Evolutionary conservation across 2,888 invertebrate genomes (phyloP).

Genomic region (Stegana nigrithorax): DNA sequence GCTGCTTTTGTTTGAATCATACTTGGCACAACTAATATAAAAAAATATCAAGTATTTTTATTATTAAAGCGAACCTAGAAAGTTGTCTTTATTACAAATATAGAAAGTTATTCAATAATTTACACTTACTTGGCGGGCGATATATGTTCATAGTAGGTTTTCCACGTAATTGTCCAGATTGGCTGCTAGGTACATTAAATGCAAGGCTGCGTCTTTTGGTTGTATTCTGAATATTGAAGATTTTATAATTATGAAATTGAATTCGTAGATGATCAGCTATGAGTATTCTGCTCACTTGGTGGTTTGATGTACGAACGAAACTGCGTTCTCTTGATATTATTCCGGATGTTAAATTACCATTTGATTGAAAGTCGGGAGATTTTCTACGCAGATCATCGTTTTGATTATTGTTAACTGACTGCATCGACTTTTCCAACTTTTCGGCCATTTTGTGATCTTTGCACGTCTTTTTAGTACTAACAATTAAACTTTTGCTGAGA

Average conservation of each 20-base stretch:
- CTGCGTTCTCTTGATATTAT: conserved; percentile 78
- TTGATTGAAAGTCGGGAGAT: conserved; percentile 66
- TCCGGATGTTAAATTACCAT: conserved; percentile 52
- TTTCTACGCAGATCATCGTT: conserved; percentile 58
- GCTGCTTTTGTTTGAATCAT: background rate
- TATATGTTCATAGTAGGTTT: conserved; percentile 91
- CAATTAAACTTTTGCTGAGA: background rate
- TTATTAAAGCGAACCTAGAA: background rate
- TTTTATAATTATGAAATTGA: background rate
- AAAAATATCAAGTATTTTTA: background rate
- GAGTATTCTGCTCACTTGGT: conserved; percentile 71
- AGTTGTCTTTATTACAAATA: background rate
- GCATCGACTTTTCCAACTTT: conserved; percentile 59
- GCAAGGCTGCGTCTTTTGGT: conserved; percentile 81
- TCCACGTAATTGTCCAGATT: conserved; percentile 69
- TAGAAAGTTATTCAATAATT: background rate
- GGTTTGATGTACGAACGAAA: conserved; percentile 74
- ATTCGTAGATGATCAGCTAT: no score
- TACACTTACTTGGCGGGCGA: conserved; percentile 83
- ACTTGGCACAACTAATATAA: no score
- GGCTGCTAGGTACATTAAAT: conserved; percentile 71
- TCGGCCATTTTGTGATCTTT: conserved; percentile 66
- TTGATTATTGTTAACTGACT: background rate
- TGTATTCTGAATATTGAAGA: conserved; percentile 69
- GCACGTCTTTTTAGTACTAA: background rate